Conservation (phyloP, 2,888 invertebrate genomes). For the Nomada hirtipes region DNA sequence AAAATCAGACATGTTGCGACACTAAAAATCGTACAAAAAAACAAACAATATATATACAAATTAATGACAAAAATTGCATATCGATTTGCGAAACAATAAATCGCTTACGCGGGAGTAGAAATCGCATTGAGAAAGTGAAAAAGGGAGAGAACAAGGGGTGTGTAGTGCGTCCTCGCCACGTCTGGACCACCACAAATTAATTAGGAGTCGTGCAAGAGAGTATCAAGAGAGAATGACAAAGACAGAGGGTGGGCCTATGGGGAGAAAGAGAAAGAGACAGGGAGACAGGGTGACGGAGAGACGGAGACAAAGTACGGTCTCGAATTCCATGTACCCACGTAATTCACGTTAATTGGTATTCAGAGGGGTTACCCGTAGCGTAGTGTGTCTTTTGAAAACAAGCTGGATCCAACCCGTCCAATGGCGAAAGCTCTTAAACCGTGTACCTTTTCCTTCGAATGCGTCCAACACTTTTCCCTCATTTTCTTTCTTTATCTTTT, state of each 20-base stretch:
- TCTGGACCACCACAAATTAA: conserved; percentile 59
- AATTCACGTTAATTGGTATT: conserved; percentile 80
- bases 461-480: conserved; percentile 35
- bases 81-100: conserved; percentile 4
- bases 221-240: conserved; percentile 41
- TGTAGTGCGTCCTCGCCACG: conserved; percentile 37
- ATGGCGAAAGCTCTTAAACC: conserved; percentile 65
- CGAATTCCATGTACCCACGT: conserved; percentile 71
- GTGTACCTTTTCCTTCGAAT: conserved; percentile 54
- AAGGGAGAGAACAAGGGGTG: conserved; percentile 1
- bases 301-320: conserved; percentile 59
- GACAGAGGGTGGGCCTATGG: conserved; percentile 12
- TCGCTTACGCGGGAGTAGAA: conserved; percentile 15
- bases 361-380: conserved; percentile 69
- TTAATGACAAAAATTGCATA: background rate
- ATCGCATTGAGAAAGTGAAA: conserved; percentile 1
- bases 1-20: background rate
- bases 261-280: conserved; percentile 21
- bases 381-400: conserved; percentile 73
- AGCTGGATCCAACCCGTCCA: conserved; percentile 63
- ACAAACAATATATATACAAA: background rate
- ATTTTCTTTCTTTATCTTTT: background rate
- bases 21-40: background rate
- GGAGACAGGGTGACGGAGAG: conserved; percentile 32
- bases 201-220: conserved; percentile 47